Evolutionary conservation across 2,113 vertebrate species (phyloP).

Genomic region (Lathamus discolor): DNA sequence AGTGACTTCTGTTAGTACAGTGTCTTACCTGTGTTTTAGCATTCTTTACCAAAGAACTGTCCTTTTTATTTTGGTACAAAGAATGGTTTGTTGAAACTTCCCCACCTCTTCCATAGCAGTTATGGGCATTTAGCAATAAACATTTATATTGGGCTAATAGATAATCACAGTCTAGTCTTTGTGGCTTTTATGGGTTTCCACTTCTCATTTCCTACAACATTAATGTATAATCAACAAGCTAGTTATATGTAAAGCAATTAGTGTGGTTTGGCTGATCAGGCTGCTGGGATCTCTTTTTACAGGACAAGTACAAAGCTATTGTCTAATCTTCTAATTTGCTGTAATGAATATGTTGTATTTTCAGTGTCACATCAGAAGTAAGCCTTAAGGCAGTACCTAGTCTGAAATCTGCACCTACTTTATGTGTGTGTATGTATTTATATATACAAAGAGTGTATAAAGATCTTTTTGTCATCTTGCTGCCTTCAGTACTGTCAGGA

Average conservation of each 20-base stretch:
- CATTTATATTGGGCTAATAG: not conserved
- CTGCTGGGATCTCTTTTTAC: not conserved
- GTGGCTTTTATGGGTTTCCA: not conserved
- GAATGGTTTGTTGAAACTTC: not conserved
- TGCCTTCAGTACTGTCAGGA: not conserved
- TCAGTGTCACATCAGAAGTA: not conserved
- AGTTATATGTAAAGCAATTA: not conserved
- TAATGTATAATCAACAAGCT: not conserved
- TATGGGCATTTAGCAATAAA: not conserved
- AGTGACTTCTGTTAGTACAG: not conserved
- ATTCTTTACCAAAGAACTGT: not conserved
- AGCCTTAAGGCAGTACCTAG: not conserved
- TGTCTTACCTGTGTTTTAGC: not conserved
- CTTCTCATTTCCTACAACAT: not conserved
- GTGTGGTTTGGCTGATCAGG: not conserved
- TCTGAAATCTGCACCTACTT: not conserved
- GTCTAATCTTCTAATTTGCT: not conserved
- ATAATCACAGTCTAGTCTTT: not conserved
- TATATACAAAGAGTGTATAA: not conserved
- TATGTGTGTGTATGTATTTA: not conserved
- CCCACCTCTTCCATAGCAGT: not conserved
- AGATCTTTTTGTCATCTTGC: not conserved
- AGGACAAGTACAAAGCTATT: not conserved
- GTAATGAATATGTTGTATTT: not conserved
- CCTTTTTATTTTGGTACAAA: not conserved